These are phyloP conservation scores for Diplodus puntazzo DNA, from an alignment of 2,797 vertebrate species.

Conservation along the genomic window DNA sequence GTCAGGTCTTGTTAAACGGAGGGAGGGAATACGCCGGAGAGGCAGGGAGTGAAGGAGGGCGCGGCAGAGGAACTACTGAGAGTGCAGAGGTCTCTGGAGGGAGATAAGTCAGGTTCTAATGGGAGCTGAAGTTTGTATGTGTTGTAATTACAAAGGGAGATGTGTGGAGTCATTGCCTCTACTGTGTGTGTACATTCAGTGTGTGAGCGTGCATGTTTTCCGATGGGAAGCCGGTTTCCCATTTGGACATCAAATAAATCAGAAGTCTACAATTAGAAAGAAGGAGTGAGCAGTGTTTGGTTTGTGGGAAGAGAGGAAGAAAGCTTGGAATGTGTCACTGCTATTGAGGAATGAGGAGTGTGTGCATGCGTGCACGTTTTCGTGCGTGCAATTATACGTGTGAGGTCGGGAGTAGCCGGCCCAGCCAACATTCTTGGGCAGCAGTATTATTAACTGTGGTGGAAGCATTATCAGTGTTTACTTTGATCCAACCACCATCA, in stretches of 20 bases:
- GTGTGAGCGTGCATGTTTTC: slow-evolving; percentile 64
- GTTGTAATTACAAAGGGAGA: slow-evolving; percentile 74
- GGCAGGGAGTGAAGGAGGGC: slow-evolving; percentile 39
- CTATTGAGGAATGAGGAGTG: slow-evolving; percentile 73
- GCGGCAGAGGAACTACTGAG: slow-evolving; percentile 51
- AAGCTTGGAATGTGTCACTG: slow-evolving; percentile 80
- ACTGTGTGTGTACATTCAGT: slow-evolving; percentile 34
- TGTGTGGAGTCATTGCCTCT: slow-evolving; percentile 45
- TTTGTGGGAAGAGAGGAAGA: slow-evolving; percentile 82
- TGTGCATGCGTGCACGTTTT: slow-evolving; percentile 17
- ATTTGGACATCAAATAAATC: slow-evolving; percentile 78
- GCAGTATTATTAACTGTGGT: slow-evolving; percentile 80
- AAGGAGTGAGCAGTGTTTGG: slow-evolving; percentile 78
- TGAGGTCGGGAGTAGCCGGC: slow-evolving; percentile 79
- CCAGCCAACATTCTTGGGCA: slow-evolving; percentile 76
- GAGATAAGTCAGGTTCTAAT: slow-evolving; percentile 65
- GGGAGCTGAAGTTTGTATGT: slow-evolving; percentile 59
- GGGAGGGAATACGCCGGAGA: slow-evolving; percentile 31
- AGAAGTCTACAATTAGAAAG: slow-evolving; percentile 82
- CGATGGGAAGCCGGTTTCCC: slow-evolving; percentile 75
- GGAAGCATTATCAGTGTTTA: slow-evolving; percentile 80
- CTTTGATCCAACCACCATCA: slow-evolving; percentile 76
- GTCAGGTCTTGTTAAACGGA: slow-evolving; percentile 48
- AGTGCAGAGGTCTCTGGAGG: slow-evolving; percentile 60
- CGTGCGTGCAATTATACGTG: slow-evolving; percentile 65